Evolutionary conservation across 2,113 vertebrate genomes (phyloP).

Genomic region (Empidonax alnorum): DNA sequence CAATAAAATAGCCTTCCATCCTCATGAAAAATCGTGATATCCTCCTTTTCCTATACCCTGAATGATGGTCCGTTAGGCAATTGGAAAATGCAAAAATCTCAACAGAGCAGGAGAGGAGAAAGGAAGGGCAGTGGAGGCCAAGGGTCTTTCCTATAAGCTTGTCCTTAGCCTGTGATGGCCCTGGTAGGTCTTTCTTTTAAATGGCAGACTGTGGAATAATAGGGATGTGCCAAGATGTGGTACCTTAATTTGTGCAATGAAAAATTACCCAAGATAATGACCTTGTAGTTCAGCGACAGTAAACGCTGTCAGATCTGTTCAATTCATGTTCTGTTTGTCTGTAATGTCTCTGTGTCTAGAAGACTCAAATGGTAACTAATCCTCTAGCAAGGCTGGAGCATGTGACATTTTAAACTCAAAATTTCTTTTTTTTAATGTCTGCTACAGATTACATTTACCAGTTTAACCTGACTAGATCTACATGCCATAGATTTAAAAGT

Average conservation of each 20-base stretch:
- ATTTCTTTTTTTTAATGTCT: not conserved
- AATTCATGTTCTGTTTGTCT: not conserved
- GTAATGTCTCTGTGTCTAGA: constrained; percentile 13
- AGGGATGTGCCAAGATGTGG: not conserved
- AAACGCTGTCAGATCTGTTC: constrained; percentile 35
- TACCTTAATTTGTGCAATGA: constrained; percentile 46
- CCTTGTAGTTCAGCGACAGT: constrained; percentile 41
- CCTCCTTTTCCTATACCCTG: not conserved
- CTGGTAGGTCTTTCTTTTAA: constrained; percentile 3
- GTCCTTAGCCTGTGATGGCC: not conserved
- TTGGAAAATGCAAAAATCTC: not conserved
- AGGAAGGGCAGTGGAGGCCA: not conserved
- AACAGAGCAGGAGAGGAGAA: not conserved
- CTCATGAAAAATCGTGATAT: not conserved
- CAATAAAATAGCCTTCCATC: not conserved
- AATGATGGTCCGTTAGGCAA: not conserved
- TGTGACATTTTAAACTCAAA: not conserved
- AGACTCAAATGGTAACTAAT: constrained; percentile 32
- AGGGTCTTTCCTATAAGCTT: not conserved
- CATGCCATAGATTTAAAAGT: not conserved
- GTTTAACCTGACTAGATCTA: constrained; percentile 33
- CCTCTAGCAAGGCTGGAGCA: not conserved
- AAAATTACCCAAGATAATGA: constrained; percentile 56
- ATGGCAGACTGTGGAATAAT: constrained; percentile 9
- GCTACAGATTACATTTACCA: constrained; percentile 34